Base-by-base conservation (phyloP, 2,888 invertebrate species). In the Mimas tiliae region DNA sequence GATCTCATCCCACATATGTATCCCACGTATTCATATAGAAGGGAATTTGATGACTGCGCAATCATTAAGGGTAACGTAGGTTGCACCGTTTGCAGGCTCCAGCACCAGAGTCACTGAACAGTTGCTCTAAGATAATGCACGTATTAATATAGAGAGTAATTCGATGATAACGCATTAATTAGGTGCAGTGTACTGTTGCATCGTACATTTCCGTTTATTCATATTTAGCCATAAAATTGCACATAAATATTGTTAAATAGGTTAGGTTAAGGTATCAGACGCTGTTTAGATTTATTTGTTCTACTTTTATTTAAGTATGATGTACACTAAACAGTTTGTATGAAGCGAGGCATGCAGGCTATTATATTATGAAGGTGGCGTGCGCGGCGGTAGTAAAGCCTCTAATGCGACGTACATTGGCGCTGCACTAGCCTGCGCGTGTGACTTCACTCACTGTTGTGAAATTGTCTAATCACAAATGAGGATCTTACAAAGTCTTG, bases 271-370 rank as follows among this genome's bases (percentile, higher is more conserved):
- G 16, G 16, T 45, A 14, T 14, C 4, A 14, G 4, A 7, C 34
- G 33, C 34, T 34, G 55, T 55, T 55, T 16, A 16, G 34, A 38
- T 58, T 55, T 38, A 55, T 55, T 34, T 16, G 34, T 8, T 38
- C 42, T 58, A 12, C 11, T 42, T 42, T 38, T 21, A 38, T 58
- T 52, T 19, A 58, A 58, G 58, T 58, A 42, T 58, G 58, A 58
- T 58, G 58, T 42, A 38, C 19, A 19, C 11, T 14, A 27, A 33
- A 33, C 52, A 19, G 52, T 6, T 33, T 27, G 0, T 33, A 14
- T 27, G 11, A 33, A 52, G 14, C 7, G 50, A 52, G 27, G 19
- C 42, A 16, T 16, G 42, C 52, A 12, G 19, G 19, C 58, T 42
- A 38, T 38, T 42, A 19, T 42, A 38, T 19, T 38, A 34, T 55